Evolutionary conservation across 2,888 invertebrate species (phyloP), one percentile per base, ranked within the genome.

Genomic region (Anorthoa munda): DNA sequence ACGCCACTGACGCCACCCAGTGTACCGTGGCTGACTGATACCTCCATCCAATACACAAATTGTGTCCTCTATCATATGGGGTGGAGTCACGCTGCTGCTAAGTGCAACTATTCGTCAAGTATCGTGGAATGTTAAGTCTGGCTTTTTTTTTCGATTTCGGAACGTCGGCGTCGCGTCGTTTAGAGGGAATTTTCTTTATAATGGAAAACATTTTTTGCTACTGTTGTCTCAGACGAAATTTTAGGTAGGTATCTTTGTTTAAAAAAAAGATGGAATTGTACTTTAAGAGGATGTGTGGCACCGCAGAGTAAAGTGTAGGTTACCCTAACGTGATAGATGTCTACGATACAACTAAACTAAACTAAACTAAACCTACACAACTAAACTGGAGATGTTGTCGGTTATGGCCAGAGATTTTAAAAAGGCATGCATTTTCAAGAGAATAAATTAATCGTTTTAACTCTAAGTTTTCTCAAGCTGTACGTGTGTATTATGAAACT

Each of bases 11-110:
- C 58, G 70, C 58, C 84, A 82, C 82, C 84, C 86, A 86, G 86
- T 83, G 86, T 87, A 84, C 84, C 87, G 79, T 87, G 81, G 67
- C 83, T 86, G 87, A 84, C 80, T 87, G 89, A 91, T 91, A 82
- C 85, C 77, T 85, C 89, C 86, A 90, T 90, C 88, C 85, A 78
- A 81, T 86, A 86, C 77, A 86, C 87, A 86, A 90, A 91, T 91
- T 89, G 90, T 86, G 83, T 87, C 85, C 86, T 91, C 86, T 76
- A 90, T 91, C 90, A 90, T 87, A 84, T 81, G 69, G 66, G 48
- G 64, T 70, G 77, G 71, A 79, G 75, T 77, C 79, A 61, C 71
- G 68, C 26, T n/a, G 68, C 26, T n/a, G 53, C 61, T 76, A 81
- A 79, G 81, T 81, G 74, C 48, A 73, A 75, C 78, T 79, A 72